Evolutionary conservation across 2,797 vertebrate species (phyloP), one percentile per base, ranked within the genome.

Genomic region (Cacajao melanocephalus): DNA sequence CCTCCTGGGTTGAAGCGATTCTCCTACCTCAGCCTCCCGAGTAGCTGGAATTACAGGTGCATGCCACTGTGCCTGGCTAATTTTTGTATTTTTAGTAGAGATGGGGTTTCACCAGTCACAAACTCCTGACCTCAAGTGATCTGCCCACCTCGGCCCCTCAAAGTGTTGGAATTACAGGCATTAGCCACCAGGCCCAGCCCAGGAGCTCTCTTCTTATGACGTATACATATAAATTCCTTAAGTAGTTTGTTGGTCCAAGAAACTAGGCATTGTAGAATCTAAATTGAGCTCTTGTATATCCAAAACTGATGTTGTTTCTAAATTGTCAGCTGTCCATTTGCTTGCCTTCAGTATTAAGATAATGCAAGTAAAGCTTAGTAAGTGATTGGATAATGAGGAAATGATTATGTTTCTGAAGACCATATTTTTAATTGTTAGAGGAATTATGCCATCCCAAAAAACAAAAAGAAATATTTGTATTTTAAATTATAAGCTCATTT

Each of bases 321-420:
- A 97, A 89, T 84, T 82, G 15, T 95, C 90, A 24, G 39, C 80
- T 95, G 52, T 84, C 76, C 61, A 39, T 76, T 67, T 91, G 87
- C 95, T 96, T 94, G 52, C 61, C 57, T 96, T 93, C 78, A 94
- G 85, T 96, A 90, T 97, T 97, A 98, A 94, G 33, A 44, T 88
- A 92, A 83, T 75, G 28, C 61, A 96, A 50, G 76, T 84, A 90
- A 85, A 94, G 28, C n/a, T 81, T 85, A 95, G 30, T 73, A 46
- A 52, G 50, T 44, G 76, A 64, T 64, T 90, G 70, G 55, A 82
- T 22, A 92, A 93, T 87, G 72, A 89, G 72, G 33, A 88, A 90
- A 61, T 82, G 12, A 70, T 81, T 91, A 72, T 44, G 96, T 97
- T 97, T 58, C 89, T 78, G 84, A 90, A 92, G 55, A 58, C n/a